Conservation (phyloP, 1,140 invertebrate genomes). For the Hyposmocoma kahamanoa region DNA sequence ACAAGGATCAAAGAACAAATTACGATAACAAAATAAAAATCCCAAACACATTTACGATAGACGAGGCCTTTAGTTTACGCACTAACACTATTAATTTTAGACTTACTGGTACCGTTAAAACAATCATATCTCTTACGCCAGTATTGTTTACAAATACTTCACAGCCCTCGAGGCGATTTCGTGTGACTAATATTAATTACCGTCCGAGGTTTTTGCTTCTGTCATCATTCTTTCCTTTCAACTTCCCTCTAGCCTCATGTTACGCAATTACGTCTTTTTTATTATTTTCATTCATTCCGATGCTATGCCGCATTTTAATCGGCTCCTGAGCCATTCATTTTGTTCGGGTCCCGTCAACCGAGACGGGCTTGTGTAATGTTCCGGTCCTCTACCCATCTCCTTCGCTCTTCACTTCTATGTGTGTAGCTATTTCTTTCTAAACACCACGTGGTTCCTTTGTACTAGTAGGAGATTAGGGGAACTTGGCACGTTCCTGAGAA, state of each 20-base stretch:
- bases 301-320: constrained; percentile 51
- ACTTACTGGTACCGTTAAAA: too few species aligned
- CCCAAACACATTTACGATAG: too few species aligned
- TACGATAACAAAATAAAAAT: too few species aligned
- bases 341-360: constrained; percentile 62
- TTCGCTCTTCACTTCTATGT: constrained; percentile 18
- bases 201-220: neutral
- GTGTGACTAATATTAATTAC: too few species aligned
- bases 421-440: constrained; percentile 16
- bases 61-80: too few species aligned
- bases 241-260: constrained; percentile 33
- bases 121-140: too few species aligned
- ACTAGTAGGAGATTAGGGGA: constrained; percentile 53
- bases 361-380: constrained; percentile 60
- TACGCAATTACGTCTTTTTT: constrained; percentile 48
- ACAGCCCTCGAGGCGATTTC: too few species aligned
- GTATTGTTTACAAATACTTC: too few species aligned
- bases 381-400: constrained; percentile 34
- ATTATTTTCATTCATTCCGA: constrained; percentile 57
- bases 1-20: too few species aligned
- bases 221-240: constrained; percentile 2
- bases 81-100: too few species aligned
- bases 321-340: constrained; percentile 50
- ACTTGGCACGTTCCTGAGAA: constrained; percentile 65
- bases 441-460: constrained; percentile 51